Conservation (phyloP, 2,888 invertebrate genomes). For the Margaritifera margaritifera region DNA sequence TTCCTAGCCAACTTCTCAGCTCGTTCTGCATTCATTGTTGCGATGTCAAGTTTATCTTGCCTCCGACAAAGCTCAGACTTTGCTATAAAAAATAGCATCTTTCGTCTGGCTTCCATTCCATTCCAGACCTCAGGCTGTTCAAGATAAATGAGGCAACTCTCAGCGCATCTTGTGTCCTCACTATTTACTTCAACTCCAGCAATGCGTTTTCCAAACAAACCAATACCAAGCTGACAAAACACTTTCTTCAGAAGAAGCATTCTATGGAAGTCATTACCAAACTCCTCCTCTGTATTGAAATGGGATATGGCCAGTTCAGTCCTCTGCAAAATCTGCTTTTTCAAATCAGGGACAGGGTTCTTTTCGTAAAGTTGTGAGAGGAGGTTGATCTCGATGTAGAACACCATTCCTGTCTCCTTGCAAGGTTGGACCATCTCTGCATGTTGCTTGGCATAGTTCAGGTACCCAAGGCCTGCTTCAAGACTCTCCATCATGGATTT, state of each 20-base stretch:
- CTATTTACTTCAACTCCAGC: constrained; percentile 11
- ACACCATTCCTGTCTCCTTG: constrained; percentile 38
- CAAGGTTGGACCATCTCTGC: constrained; percentile 27
- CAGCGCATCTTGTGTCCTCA: constrained; percentile 20
- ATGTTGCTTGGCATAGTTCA: constrained; percentile 30
- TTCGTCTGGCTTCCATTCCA: constrained; percentile 22
- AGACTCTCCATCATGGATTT: constrained; percentile 18
- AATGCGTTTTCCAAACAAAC: constrained; percentile 26
- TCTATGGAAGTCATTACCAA: constrained; percentile 38
- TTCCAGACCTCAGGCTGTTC: constrained; percentile 23
- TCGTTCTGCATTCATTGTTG: constrained; percentile 15
- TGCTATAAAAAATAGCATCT: constrained; percentile 26
- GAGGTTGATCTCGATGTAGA: constrained; percentile 39
- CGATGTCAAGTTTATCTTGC: constrained; percentile 13
- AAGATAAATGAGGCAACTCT: constrained; percentile 22
- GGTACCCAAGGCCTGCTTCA: constrained; percentile 21
- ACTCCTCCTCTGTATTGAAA: constrained; percentile 29
- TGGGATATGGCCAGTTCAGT: constrained; percentile 29
- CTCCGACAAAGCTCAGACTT: constrained; percentile 21
- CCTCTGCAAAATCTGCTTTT: constrained; percentile 23
- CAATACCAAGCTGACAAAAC: constrained; percentile 36
- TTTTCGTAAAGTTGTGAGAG: constrained; percentile 30
- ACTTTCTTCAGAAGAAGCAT: constrained; percentile 37
- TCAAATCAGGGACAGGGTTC: constrained; percentile 14
- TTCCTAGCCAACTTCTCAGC: constrained; percentile 14